Evolutionary conservation across 2,113 vertebrate species (phyloP).

Genomic region (Xiphophorus maculatus): DNA sequence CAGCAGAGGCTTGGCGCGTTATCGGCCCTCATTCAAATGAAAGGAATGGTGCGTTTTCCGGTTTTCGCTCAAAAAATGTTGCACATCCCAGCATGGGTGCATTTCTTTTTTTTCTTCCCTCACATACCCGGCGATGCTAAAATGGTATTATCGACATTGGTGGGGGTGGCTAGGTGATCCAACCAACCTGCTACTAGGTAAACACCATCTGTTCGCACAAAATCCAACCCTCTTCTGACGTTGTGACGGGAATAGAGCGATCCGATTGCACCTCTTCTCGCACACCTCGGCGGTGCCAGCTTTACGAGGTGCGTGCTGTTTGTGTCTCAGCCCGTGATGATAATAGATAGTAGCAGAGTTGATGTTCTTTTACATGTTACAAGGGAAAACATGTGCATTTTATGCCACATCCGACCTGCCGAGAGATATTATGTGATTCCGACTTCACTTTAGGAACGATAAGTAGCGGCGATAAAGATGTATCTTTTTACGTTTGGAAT

Average conservation of each 20-base stretch:
- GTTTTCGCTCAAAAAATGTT: neutral
- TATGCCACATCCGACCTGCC: neutral
- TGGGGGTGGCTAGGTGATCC: conserved; percentile 85
- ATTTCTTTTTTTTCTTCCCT: neutral
- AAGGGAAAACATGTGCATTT: neutral
- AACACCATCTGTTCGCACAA: conserved; percentile 91
- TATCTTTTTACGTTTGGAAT: no score
- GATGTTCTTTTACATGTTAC: conserved; percentile 47
- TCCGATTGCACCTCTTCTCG: conserved; percentile 81
- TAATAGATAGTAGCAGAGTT: conserved; percentile 57
- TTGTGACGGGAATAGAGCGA: conserved; percentile 66
- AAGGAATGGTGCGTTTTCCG: conserved; percentile 70
- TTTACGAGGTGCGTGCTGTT: conserved; percentile 53
- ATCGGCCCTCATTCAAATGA: conserved; percentile 74
- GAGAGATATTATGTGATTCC: neutral
- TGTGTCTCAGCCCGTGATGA: conserved; percentile 22
- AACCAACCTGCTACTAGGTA: conserved; percentile 89
- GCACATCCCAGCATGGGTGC: conserved; percentile 22
- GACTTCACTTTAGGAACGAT: no score
- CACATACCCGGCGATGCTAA: conserved; percentile 35
- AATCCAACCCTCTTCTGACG: conserved; percentile 42
- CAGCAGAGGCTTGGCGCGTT: conserved; percentile 73
- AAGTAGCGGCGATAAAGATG: no score
- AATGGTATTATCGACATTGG: conserved; percentile 70
- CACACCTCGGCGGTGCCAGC: conserved; percentile 69